Base-by-base conservation (phyloP, 1,140 invertebrate genomes). In the Drosophila prosaltans region DNA sequence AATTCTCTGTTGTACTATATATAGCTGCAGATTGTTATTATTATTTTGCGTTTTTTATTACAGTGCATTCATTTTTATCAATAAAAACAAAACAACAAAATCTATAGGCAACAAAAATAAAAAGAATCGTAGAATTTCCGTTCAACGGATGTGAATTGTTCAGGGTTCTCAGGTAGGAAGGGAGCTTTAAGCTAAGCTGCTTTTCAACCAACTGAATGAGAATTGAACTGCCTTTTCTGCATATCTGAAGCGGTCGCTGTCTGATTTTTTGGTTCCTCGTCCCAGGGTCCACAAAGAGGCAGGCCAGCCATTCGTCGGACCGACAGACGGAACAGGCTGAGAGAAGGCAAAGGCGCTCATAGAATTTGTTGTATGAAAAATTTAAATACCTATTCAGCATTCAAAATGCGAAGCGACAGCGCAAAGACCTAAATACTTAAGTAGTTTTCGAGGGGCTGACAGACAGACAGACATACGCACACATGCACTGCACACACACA, bases 341-440 rank as follows among this genome's bases (percentile, higher is more conserved):
- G 21, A 48, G 58, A 54, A 45, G 26, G 68, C 67, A 78, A 86
- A 86, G 82, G 77, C 73, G 60, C 77, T 82, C 80, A 89, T 89
- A 89, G 84, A 89, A 89, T 89, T 89, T 84, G 84, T 89, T 89
- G 84, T 88, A 89, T 88, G 84, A 88, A 88, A 88, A 88, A 88
- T 89, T 89, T 89, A 89, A 89, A 89, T 89, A 89, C 84, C 84
- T 80, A 84, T 89, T 89, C 84, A 89, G 84, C 84, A 89, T 89
- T 89, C 84, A 81, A 89, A 89, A 84, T 84, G 84, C 80, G 80
- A 89, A 80, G 80, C 84, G 74, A 89, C 84, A 81, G 80, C 83
- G 72, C 84, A 89, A 78, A 86, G 84, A 89, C 84, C 84, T 89
- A 89, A 89, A 89, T 89, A 89, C 84, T 89, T 89, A 89, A 89